These are phyloP conservation scores for Sphaeridia pumilis DNA, from an alignment of 2,888 invertebrate genomes.

Conservation along the genomic window DNA sequence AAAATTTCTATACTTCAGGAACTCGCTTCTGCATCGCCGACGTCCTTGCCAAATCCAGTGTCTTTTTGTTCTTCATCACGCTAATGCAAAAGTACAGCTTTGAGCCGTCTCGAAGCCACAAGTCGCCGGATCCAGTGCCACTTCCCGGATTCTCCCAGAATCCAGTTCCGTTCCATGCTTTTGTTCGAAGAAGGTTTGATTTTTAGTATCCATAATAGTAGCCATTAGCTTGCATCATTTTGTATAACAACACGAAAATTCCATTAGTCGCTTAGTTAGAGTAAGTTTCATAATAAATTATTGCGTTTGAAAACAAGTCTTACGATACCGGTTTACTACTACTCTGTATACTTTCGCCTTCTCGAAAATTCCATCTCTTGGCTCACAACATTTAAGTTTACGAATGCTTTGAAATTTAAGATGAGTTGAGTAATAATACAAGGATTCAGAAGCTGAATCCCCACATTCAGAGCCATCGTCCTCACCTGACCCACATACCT, in stretches of 20 bases:
- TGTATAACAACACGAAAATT: not conserved
- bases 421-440: too few species aligned
- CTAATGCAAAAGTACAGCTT: constrained; percentile 22
- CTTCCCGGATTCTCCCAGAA: constrained; percentile 16
- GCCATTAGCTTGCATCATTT: not conserved
- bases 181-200: not conserved
- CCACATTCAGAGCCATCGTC: not conserved
- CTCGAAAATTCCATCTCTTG: too few species aligned
- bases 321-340: too few species aligned
- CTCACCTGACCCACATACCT: not conserved
- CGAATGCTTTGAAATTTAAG: too few species aligned
- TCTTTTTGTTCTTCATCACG: constrained; percentile 22
- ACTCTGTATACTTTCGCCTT: too few species aligned
- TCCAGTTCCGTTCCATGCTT: constrained; percentile 11
- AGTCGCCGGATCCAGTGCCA: constrained; percentile 11
- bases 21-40: constrained; percentile 25
- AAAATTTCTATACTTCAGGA: constrained; percentile 14
- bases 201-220: not conserved
- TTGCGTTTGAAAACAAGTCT: too few species aligned
- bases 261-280: too few species aligned
- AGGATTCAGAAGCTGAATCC: too few species aligned
- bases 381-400: too few species aligned
- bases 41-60: constrained; percentile 14
- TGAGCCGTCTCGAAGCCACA: constrained; percentile 8
- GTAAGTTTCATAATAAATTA: too few species aligned